Evolutionary conservation across 2,113 vertebrate species (phyloP).

Genomic region (Saccopteryx bilineata): DNA sequence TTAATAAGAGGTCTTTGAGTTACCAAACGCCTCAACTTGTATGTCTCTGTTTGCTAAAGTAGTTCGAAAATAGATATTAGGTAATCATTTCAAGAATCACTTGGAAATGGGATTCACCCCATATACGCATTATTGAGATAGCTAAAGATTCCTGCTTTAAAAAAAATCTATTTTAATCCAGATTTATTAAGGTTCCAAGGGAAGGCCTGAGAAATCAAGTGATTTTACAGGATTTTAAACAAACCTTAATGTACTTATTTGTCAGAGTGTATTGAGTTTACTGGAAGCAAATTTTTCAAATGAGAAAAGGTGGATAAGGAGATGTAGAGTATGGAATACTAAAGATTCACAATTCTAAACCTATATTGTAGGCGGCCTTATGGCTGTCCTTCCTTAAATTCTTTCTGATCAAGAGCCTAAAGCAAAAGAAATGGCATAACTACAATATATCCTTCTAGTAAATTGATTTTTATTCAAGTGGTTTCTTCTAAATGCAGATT

Average conservation of each 20-base stretch:
- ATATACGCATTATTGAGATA: slow-evolving; percentile 26
- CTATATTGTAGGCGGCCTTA: neutral
- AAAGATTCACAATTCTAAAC: neutral
- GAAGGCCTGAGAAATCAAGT: neutral
- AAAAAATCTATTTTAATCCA: slow-evolving; percentile 30
- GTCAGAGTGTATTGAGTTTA: neutral
- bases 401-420: neutral
- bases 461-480: slow-evolving; percentile 43
- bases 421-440: neutral
- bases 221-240: slow-evolving; percentile 38
- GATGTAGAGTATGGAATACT: neutral
- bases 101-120: slow-evolving; percentile 44
- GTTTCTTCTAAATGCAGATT: neutral
- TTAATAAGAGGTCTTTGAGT: neutral
- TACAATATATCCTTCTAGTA: neutral
- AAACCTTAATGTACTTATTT: slow-evolving; percentile 5
- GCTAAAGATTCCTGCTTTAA: slow-evolving; percentile 19
- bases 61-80: slow-evolving; percentile 14
- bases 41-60: slow-evolving; percentile 21
- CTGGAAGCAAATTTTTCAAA: slow-evolving; percentile 27
- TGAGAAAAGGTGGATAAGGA: neutral
- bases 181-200: neutral
- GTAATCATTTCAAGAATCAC: slow-evolving; percentile 55
- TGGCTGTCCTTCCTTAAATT: neutral
- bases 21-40: neutral